A percentile compares a stretch with the other conserved stretches of the same genome.
Evolutionary conservation across 2,113 vertebrate species (phyloP).

Genomic region (Cnemophilus loriae): DNA sequence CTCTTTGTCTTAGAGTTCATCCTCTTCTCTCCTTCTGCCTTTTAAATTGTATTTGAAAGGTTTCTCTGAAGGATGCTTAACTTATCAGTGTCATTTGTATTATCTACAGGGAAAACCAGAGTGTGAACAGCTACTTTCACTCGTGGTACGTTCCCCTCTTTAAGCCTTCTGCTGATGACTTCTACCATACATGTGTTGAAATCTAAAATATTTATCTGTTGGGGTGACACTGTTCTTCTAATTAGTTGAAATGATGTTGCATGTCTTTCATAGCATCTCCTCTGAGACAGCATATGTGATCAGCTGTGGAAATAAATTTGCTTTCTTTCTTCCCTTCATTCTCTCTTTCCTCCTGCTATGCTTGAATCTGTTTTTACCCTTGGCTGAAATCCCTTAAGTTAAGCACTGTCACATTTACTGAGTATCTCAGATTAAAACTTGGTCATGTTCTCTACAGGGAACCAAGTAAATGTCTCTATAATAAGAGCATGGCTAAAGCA

Average conservation of each 20-base stretch:
- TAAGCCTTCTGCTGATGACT: constrained; percentile 36
- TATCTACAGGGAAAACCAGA: not conserved
- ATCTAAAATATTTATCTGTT: constrained; percentile 31
- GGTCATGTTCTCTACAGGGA: not conserved
- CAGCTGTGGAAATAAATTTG: not conserved
- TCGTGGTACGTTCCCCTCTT: fast-evolving
- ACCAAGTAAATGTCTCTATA: not conserved
- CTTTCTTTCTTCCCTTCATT: not conserved
- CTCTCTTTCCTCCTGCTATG: not conserved
- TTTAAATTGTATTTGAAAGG: not conserved
- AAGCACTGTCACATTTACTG: constrained; percentile 13
- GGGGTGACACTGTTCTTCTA: constrained; percentile 24
- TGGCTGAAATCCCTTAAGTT: not conserved
- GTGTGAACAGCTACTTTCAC: constrained; percentile 2
- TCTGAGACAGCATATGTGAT: not conserved
- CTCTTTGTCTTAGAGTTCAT: not conserved
- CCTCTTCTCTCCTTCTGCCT: not conserved
- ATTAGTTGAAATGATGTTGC: constrained; percentile 49
- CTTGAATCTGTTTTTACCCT: not conserved
- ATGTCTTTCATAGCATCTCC: not conserved
- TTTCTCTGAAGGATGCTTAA: not conserved
- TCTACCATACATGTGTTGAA: constrained; percentile 9
- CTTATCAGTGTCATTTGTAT: not conserved
- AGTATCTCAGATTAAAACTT: not conserved
- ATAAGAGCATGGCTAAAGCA: not conserved